Percentiles rank a stretch among this genome's conserved stretches.
phyloP scores from a whole-genome alignment of 2,113 vertebrate species.

The Apteryx mantelli region DNA sequence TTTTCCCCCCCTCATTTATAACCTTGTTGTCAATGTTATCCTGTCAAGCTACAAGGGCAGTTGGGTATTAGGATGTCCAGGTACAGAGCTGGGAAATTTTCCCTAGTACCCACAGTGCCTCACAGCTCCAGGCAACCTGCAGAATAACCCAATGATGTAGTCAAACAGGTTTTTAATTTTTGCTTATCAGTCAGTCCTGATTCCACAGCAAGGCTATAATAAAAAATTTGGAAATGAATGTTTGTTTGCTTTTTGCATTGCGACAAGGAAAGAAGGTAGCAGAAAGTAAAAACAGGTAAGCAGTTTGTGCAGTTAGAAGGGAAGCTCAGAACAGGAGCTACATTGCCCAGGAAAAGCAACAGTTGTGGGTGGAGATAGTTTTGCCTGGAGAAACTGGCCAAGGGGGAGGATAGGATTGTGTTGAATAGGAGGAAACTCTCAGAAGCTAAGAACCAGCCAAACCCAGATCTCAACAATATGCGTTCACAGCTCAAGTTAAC shows the following conservation, averaged over 20 bases:
- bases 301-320: not conserved
- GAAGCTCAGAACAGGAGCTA: not conserved
- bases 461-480: not conserved
- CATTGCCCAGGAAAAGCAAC: not conserved
- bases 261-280: not conserved
- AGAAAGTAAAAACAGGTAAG: not conserved
- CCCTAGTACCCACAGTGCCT: not conserved
- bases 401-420: not conserved
- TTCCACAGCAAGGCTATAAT: not conserved
- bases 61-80: not conserved
- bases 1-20: not conserved
- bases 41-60: not conserved
- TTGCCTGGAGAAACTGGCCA: not conserved
- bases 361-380: not conserved
- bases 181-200: not conserved
- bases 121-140: not conserved
- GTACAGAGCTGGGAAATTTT: not conserved
- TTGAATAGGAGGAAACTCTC: not conserved
- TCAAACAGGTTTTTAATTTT: not conserved
- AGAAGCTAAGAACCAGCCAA: not conserved
- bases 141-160: not conserved
- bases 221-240: not conserved
- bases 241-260: not conserved
- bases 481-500: not conserved
- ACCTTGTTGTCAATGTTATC: not conserved